Evolutionary conservation across 1,140 invertebrate species (phyloP).

Genomic region (Tyrophagus putrescentiae): DNA sequence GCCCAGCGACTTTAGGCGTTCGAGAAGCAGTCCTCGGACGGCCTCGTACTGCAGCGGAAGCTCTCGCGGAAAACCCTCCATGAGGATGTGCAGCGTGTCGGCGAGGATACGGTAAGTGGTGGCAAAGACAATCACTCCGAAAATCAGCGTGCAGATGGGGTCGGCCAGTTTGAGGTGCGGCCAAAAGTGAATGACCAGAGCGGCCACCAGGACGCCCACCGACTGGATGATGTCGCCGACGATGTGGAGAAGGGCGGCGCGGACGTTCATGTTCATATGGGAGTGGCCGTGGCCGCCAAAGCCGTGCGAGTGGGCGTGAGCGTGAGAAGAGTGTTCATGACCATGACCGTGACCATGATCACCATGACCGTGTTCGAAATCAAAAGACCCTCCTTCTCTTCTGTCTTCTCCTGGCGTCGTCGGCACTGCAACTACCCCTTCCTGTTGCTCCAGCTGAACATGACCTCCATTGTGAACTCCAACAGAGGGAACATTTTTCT

Average conservation of each 20-base stretch:
- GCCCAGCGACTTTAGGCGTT: slow-evolving; percentile 44
- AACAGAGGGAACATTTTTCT: neutral
- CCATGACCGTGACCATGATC: slow-evolving; percentile 31
- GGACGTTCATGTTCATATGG: slow-evolving; percentile 27
- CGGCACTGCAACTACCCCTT: neutral
- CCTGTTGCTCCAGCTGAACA: too few relatives aligned
- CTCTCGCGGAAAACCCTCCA: slow-evolving; percentile 56
- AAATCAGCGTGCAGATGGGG: slow-evolving; percentile 74
- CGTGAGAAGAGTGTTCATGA: slow-evolving; percentile 20
- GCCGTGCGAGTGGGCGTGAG: slow-evolving; percentile 31
- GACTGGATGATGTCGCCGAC: slow-evolving; percentile 92
- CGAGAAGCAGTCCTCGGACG: slow-evolving; percentile 26
- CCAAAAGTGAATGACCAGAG: slow-evolving; percentile 64
- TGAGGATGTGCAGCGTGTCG: slow-evolving; percentile 56
- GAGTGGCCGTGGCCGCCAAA: slow-evolving; percentile 18
- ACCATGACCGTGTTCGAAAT: too few relatives aligned
- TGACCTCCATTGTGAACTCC: too few relatives aligned
- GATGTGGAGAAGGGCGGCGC: slow-evolving; percentile 91
- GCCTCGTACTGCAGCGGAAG: slow-evolving; percentile 35
- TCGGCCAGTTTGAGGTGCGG: slow-evolving; percentile 60
- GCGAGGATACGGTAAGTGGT: slow-evolving; percentile 58
- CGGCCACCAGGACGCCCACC: slow-evolving; percentile 80
- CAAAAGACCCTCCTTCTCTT: neutral
- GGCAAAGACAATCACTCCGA: slow-evolving; percentile 63
- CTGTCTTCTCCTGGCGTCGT: neutral